These are phyloP conservation scores for Phacellophora camtschatica DNA, from an alignment of 30 jellyfish, hydroid and myxozoan species.

Conservation along the genomic window DNA sequence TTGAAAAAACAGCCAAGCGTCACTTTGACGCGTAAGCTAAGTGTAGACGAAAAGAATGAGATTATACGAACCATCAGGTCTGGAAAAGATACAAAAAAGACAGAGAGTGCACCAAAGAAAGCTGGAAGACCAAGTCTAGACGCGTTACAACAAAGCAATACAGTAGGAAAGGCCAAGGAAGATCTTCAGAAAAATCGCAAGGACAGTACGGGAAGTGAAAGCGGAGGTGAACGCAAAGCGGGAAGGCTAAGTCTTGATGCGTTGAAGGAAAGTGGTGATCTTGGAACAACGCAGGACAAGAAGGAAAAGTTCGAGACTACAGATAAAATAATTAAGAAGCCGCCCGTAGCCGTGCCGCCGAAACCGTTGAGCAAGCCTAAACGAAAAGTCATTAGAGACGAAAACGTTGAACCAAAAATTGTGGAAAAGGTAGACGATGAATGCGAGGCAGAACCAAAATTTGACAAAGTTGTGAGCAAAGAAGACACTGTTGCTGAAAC, in stretches of 20 bases:
- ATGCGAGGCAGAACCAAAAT: neutral
- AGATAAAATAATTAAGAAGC: neutral
- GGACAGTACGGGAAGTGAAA: constrained; percentile 39
- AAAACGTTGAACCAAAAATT: constrained; percentile 3
- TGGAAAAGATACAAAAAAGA: constrained; percentile 5
- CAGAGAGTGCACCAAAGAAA: neutral
- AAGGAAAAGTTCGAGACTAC: constrained; percentile 28
- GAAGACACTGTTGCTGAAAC: neutral
- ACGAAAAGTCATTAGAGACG: neutral
- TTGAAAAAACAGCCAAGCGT: constrained; percentile 70
- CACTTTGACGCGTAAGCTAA: constrained; percentile 31
- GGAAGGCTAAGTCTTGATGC: constrained; percentile 64
- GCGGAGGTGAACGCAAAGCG: constrained; percentile 30
- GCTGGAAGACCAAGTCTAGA: constrained; percentile 57
- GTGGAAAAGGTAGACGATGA: neutral
- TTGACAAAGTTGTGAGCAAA: neutral
- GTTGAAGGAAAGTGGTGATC: constrained; percentile 62
- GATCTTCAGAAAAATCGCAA: constrained; percentile 26
- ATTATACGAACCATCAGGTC: constrained; percentile 22
- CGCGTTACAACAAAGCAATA: constrained; percentile 32
- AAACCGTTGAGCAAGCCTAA: constrained; percentile 31
- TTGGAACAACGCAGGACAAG: constrained; percentile 49
- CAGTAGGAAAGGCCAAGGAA: constrained; percentile 41
- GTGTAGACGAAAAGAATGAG: constrained; percentile 38
- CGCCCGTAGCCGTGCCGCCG: constrained; percentile 70